These are phyloP conservation scores for Rhimphoctona megacephalus DNA, from an alignment of 2,888 invertebrate genomes.

Conservation along the genomic window DNA sequence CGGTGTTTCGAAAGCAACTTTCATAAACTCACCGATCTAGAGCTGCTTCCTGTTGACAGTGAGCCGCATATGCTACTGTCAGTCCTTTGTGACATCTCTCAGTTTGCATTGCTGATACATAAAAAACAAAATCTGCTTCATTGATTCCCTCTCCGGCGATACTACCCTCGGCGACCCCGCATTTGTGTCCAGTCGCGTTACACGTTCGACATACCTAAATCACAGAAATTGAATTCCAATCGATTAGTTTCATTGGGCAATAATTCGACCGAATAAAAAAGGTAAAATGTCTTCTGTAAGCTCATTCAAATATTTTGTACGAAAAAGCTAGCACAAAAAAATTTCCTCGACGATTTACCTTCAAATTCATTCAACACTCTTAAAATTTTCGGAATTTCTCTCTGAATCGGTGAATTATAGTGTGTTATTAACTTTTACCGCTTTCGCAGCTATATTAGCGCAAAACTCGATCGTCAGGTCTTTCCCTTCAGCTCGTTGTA, in stretches of 20 bases:
- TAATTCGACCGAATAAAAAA: not conserved
- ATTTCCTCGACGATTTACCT: not conserved
- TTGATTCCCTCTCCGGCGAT: conserved; percentile 89
- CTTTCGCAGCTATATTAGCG: not conserved
- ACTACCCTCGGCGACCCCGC: conserved; percentile 87
- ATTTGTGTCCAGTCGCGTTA: conserved; percentile 94
- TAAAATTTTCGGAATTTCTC: not conserved
- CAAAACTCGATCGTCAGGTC: not conserved
- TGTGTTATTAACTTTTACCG: not conserved
- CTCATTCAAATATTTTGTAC: not conserved
- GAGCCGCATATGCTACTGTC: conserved; percentile 99
- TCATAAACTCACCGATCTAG: conserved; percentile 90
- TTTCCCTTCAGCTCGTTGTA: not conserved
- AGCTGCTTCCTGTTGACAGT: conserved; percentile 98
- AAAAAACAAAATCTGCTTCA: conserved; percentile 97
- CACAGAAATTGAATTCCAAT: conserved; percentile 1
- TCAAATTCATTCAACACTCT: not conserved
- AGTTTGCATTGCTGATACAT: conserved; percentile 97
- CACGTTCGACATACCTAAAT: conserved; percentile 93
- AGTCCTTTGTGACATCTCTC: conserved; percentile 95
- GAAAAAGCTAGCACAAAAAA: not conserved
- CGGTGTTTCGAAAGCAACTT: not conserved
- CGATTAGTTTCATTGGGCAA: not conserved
- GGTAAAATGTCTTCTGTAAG: not conserved
- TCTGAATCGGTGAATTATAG: conserved; percentile 1